Conservation (phyloP, 2,113 vertebrate genomes). For the Onychostruthus taczanowskii region DNA sequence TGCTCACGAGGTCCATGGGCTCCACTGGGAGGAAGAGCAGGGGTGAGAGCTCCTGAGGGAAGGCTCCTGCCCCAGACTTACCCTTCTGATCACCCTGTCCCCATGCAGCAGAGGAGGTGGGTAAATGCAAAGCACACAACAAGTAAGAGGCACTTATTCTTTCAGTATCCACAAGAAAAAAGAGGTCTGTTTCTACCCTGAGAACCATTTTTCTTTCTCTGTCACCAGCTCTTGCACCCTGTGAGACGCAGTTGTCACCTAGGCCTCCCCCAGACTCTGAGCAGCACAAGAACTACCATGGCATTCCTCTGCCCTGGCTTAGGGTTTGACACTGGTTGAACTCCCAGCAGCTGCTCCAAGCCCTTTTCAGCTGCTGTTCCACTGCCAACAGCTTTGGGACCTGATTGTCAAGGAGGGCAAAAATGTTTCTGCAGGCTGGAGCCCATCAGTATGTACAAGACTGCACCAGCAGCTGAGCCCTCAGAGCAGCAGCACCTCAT, state of each 20-base stretch:
- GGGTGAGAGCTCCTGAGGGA: neutral
- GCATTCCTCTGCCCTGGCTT: neutral
- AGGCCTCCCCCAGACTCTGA: no score
- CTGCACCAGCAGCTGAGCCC: neutral
- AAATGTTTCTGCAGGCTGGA: neutral
- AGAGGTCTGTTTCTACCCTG: rapidly evolving
- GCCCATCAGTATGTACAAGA: neutral
- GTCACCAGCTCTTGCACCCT: no score
- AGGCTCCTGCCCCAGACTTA: neutral
- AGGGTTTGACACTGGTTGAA: neutral
- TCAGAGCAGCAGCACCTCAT: neutral
- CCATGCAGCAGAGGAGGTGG: rapidly evolving
- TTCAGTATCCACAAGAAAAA: neutral
- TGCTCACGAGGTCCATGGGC: rapidly evolving
- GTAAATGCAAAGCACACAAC: neutral
- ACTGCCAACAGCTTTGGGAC: neutral
- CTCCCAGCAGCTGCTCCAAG: neutral
- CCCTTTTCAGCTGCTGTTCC: neutral
- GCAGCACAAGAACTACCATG: neutral
- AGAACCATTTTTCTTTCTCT: neutral
- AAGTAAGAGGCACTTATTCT: neutral
- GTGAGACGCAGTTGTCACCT: neutral
- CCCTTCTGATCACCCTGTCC: neutral
- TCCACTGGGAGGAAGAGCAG: neutral
- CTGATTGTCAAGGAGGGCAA: neutral